Base-by-base conservation (phyloP, 1,140 invertebrate genomes). In the Teleogryllus occipitalis region DNA sequence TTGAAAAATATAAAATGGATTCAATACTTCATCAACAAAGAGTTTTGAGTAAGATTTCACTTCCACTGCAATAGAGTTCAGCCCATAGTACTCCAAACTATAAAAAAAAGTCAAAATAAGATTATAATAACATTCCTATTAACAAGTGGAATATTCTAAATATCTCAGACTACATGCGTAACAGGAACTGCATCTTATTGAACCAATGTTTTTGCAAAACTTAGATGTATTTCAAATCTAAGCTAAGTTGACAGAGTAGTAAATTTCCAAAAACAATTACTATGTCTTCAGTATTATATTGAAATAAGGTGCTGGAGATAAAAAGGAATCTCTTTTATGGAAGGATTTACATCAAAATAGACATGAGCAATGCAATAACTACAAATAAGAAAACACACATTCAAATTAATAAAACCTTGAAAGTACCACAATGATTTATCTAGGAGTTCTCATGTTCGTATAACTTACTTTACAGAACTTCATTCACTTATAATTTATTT, bases 1-100 rank as follows among this genome's bases (percentile, higher is more conserved):
- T 93, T 98, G 96, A 86, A 97, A 98, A 76, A 99, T 93, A 86
- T 99, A 99, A 87, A 98, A 99, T 0, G 98, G 98, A 85, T 97
- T 97, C 75, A 99, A 90, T 39, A 94, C 90, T 87, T 96, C 95
- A 15, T 96, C 84, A 15, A 95, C n/a, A 47, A 79, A 79, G 10
- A 79, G 74, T 47, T 47, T 14, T 73, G 72, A 75, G 74, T 79
- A 79, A 18, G 78, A 79, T 75, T 79, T 79, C n/a, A 79, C 78
- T 46, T 75, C 48, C 18, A 79, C 73, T 21, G n/a, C 22, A 74
- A 79, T 79, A 49, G 47, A 8, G 49, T 79, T 79, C 47, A 47
- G 27, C 47, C 74, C 78, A 79, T 79, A 75, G 27, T 73, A 49
- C 18, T 79, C 21, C 27, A 79, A 74, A 46, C 78, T 79, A 12